Evolutionary conservation across 2,888 invertebrate species (phyloP).

Genomic region (Chaetogeoica ovagalla): DNA sequence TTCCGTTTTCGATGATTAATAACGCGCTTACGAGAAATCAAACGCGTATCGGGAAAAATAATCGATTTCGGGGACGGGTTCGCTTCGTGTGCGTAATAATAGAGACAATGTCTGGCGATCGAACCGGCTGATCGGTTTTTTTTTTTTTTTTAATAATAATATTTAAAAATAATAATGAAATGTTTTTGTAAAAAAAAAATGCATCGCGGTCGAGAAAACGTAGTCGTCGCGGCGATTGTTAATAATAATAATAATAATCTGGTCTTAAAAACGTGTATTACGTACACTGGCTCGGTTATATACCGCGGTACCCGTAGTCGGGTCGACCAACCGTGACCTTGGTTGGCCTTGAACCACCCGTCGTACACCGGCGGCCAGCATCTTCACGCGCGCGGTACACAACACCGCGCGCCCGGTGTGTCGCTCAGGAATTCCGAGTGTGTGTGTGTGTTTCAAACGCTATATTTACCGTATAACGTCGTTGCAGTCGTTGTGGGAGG

Average conservation of each 20-base stretch:
- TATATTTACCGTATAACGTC: too few relatives aligned
- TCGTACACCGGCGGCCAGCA: too few relatives aligned
- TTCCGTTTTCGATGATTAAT: slow-evolving; percentile 33
- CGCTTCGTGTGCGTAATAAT: background rate
- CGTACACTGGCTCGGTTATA: background rate
- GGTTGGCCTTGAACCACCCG: slow-evolving; percentile 49
- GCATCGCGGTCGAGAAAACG: slow-evolving; percentile 7
- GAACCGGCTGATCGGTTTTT: background rate
- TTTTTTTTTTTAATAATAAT: background rate
- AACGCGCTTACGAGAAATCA: slow-evolving; percentile 16
- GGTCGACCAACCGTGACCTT: slow-evolving; percentile 52
- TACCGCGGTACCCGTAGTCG: slow-evolving; percentile 5
- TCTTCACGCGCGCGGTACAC: too few relatives aligned
- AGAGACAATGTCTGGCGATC: too few relatives aligned
- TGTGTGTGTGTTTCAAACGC: too few relatives aligned
- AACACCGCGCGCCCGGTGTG: too few relatives aligned
- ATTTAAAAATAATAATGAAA: background rate
- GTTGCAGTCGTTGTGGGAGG: too few relatives aligned
- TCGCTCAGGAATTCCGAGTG: too few relatives aligned
- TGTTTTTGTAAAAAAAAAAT: background rate
- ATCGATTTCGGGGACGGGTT: slow-evolving; percentile 25
- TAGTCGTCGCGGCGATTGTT: slow-evolving; percentile 32
- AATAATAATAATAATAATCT: too few relatives aligned
- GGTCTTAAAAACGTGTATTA: too few relatives aligned
- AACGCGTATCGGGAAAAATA: slow-evolving; percentile 23